A percentile compares a stretch with the other conserved stretches of the same genome.
phyloP scores from a whole-genome alignment of 1,140 invertebrate species.

The Bathynomus jamesi region DNA sequence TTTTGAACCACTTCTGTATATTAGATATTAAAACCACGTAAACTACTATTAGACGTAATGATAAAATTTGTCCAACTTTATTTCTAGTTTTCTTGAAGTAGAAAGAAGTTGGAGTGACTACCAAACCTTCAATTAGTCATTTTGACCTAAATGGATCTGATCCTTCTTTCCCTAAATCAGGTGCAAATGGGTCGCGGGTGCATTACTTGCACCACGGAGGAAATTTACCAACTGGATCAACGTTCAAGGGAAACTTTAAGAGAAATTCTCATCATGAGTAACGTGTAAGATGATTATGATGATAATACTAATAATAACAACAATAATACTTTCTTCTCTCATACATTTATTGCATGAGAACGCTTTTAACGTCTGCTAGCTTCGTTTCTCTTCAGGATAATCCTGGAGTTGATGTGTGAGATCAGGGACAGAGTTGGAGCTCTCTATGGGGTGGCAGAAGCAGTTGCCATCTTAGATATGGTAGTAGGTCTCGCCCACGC shows the following conservation, averaged over 20 bases:
- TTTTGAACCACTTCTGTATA: no score
- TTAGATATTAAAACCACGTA: no score
- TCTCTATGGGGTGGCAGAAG: conserved; percentile 70
- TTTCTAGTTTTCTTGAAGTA: no score
- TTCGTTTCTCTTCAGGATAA: conserved; percentile 44
- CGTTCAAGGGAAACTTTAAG: conserved; percentile 62
- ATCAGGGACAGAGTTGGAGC: conserved; percentile 55
- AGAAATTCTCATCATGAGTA: conserved; percentile 52
- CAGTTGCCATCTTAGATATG: conserved; percentile 70
- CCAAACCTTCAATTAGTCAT: no score
- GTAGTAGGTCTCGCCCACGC: conserved; percentile 63
- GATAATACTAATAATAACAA: background rate
- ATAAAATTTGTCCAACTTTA: no score
- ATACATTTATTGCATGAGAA: no score
- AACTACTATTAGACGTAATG: no score
- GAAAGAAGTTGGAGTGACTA: no score
- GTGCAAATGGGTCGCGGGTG: conserved; percentile 54
- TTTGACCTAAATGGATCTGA: no score
- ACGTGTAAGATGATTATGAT: conserved; percentile 19
- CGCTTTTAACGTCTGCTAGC: no score
- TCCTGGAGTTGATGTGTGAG: conserved; percentile 44
- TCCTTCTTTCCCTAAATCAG: no score
- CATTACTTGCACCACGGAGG: conserved; percentile 67
- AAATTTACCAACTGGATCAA: conserved; percentile 59
- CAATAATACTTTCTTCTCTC: no score